Percentiles rank a stretch among this genome's conserved stretches.
phyloP scores from a whole-genome alignment of 1,140 invertebrate genomes.

The Metopolophium dirhodum region DNA sequence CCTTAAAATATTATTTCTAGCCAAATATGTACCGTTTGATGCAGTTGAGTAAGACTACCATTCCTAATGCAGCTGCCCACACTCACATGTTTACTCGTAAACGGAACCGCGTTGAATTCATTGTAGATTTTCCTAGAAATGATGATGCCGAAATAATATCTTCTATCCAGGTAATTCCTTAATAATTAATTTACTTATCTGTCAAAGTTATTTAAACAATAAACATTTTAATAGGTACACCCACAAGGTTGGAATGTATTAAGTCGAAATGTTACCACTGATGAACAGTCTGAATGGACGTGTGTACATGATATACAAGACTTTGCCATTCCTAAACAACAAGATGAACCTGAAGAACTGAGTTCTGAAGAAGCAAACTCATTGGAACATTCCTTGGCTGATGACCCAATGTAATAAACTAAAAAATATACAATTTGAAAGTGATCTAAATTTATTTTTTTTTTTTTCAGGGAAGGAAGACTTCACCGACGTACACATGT shows the following conservation, averaged over 20 bases:
- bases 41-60: constrained; percentile 81
- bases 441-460: neutral
- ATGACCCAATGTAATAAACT: constrained; percentile 37
- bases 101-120: constrained; percentile 85
- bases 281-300: constrained; percentile 90
- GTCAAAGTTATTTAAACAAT: constrained; percentile 15
- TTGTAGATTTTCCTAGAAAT: constrained; percentile 84
- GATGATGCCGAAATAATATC: constrained; percentile 90
- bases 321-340: constrained; percentile 42
- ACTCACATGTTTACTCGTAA: constrained; percentile 80
- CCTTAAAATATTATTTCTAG: constrained; percentile 65
- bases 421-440: neutral
- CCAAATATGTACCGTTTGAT: constrained; percentile 88
- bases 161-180: constrained; percentile 72
- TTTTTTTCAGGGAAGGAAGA: constrained; percentile 26
- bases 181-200: constrained; percentile 15
- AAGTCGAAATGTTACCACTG: constrained; percentile 83
- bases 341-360: constrained; percentile 56
- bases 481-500: constrained; percentile 33
- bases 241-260: constrained; percentile 89
- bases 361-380: constrained; percentile 50
- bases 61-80: constrained; percentile 78
- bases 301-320: constrained; percentile 92
- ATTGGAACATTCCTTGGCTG: constrained; percentile 40
- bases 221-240: constrained; percentile 71